phyloP scores from a whole-genome alignment of 2,113 vertebrate species.

The Nannospalax galili region DNA sequence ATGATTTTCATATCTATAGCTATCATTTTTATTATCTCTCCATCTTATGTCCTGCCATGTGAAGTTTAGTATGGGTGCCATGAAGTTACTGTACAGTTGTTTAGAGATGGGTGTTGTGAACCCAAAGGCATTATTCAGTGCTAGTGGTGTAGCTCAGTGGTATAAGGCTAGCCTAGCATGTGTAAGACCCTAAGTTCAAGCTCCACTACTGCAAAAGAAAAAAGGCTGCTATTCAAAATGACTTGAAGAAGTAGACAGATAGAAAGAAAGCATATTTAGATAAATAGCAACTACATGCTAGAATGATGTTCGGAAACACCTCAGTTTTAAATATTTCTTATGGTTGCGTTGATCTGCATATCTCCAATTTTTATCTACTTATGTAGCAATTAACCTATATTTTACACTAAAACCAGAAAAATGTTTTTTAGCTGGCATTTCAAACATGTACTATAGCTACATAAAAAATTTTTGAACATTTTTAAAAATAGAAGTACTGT shows the following conservation, averaged over 20 bases:
- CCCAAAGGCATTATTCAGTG: background rate
- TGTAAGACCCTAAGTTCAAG: background rate
- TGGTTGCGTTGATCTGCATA: background rate
- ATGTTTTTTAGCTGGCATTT: background rate
- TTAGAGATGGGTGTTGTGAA: background rate
- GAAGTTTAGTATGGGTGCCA: background rate
- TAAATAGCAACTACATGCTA: background rate
- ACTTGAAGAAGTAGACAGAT: background rate
- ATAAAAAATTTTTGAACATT: background rate
- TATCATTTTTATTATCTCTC: background rate
- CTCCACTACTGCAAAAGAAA: background rate
- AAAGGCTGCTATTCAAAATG: background rate
- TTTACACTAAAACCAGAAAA: conserved; percentile 12
- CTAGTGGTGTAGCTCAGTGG: background rate
- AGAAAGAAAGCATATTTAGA: background rate
- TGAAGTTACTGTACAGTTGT: background rate
- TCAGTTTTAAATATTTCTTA: conserved; percentile 1
- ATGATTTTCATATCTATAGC: background rate
- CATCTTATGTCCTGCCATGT: background rate
- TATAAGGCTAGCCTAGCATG: background rate
- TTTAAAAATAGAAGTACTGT: background rate
- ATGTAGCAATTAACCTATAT: background rate
- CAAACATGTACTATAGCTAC: background rate
- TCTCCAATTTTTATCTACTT: background rate
- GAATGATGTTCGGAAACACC: conserved; percentile 9